A percentile compares a stretch with the other conserved stretches of the same genome.
phyloP scores from a whole-genome alignment of 2,113 vertebrate genomes.

The Oenanthe melanoleuca region DNA sequence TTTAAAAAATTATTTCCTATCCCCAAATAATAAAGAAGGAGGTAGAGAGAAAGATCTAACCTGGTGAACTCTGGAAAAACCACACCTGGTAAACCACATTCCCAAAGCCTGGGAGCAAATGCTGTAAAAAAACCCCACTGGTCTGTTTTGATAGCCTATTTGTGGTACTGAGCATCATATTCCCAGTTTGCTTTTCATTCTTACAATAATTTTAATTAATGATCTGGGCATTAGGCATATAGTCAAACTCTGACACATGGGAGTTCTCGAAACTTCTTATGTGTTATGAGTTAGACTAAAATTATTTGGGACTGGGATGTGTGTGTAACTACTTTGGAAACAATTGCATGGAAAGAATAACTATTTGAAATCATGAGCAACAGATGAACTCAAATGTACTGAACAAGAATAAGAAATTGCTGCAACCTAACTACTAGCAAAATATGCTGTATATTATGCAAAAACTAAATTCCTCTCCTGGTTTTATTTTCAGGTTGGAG shows the following conservation, averaged over 20 bases:
- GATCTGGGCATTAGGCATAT: neutral
- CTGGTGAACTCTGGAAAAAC: neutral
- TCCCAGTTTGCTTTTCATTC: neutral
- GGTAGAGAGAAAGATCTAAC: neutral
- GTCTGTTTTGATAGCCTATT: neutral
- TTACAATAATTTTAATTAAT: neutral
- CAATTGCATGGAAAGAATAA: neutral
- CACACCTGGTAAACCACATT: neutral
- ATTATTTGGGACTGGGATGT: neutral
- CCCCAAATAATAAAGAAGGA: neutral
- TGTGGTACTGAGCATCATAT: neutral
- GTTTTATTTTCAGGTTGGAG: neutral
- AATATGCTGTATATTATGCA: neutral
- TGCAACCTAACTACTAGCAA: neutral
- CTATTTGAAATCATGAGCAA: neutral
- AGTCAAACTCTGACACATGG: neutral
- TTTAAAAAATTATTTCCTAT: neutral
- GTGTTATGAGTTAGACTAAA: neutral
- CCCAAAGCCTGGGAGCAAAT: neutral
- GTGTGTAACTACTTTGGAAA: neutral
- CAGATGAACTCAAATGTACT: neutral
- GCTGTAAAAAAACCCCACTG: fast-evolving
- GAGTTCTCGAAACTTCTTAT: neutral
- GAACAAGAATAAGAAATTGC: neutral
- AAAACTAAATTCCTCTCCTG: neutral